These are phyloP conservation scores for Eretmocerus hayati DNA, from an alignment of 2,888 invertebrate genomes.

Conservation along the genomic window DNA sequence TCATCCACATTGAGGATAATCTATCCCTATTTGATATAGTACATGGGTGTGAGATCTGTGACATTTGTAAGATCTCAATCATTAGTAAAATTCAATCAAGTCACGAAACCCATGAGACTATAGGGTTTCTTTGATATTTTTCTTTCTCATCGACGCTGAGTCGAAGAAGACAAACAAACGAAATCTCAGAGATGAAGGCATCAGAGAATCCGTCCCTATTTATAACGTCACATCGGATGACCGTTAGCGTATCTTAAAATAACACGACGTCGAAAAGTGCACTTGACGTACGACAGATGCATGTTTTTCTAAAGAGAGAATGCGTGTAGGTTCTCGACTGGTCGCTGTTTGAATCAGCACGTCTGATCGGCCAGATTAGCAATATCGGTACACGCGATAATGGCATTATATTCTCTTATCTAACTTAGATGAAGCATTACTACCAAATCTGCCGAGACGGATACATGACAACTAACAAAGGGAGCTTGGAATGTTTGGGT, in stretches of 20 bases:
- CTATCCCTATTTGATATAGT: too few relatives aligned
- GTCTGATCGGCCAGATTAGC: too few relatives aligned
- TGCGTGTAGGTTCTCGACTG: too few relatives aligned
- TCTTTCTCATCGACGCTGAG: slow-evolving; percentile 2
- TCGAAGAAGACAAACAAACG: slow-evolving; percentile 3
- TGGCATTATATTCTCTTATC: too few relatives aligned
- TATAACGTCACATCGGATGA: slow-evolving; percentile 12
- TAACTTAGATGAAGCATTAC: too few relatives aligned
- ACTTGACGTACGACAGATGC: slow-evolving; percentile 3
- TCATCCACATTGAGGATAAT: too few relatives aligned
- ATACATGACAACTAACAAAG: too few relatives aligned
- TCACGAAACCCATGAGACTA: neutral
- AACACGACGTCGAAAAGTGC: slow-evolving; percentile 12
- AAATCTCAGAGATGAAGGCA: slow-evolving; percentile 2
- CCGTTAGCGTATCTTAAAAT: slow-evolving; percentile 11
- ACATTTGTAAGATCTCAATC: slow-evolving; percentile 1
- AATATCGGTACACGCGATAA: too few relatives aligned
- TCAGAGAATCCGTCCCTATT: slow-evolving; percentile 10
- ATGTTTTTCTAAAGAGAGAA: neutral
- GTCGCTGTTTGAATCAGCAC: too few relatives aligned
- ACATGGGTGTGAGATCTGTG: too few relatives aligned
- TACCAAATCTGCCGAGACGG: too few relatives aligned
- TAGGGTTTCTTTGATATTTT: slow-evolving; percentile 5
- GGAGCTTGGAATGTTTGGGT: too few relatives aligned
- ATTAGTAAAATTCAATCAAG: slow-evolving; percentile 6